A percentile compares a stretch with the other conserved stretches of the same genome.
Conservation (phyloP, 2,797 vertebrate genomes). For the Cryptoprocta ferox region DNA sequence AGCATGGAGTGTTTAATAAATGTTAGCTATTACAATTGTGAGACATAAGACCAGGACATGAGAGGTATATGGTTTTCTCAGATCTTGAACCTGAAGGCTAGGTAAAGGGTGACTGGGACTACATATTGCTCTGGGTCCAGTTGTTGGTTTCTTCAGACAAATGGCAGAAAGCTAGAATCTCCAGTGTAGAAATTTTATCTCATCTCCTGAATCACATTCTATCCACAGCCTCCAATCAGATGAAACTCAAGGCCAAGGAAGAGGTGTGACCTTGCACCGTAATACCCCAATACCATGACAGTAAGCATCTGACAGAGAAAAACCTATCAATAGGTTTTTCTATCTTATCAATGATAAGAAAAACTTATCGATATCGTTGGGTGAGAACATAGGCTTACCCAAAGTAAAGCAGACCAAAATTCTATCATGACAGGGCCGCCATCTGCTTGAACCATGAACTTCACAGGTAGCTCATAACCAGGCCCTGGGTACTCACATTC, state of each 20-base stretch:
- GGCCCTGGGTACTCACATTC: conserved; percentile 87
- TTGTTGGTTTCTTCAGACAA: background rate
- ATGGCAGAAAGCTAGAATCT: background rate
- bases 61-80: background rate
- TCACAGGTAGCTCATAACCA: background rate
- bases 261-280: background rate
- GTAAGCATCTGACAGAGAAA: background rate
- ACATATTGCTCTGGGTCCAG: background rate
- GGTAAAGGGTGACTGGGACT: background rate
- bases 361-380: background rate
- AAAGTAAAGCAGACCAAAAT: background rate
- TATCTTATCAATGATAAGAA: too few relatives aligned
- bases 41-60: background rate
- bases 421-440: background rate
- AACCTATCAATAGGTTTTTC: too few relatives aligned
- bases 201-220: background rate
- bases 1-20: background rate
- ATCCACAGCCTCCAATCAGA: background rate
- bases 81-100: background rate
- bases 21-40: background rate
- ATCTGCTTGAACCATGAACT: background rate
- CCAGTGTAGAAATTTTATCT: background rate
- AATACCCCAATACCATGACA: background rate
- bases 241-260: background rate
- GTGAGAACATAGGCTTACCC: background rate